Base-by-base conservation (phyloP, 2,113 vertebrate species). In the Acanthochromis polyacanthus region DNA sequence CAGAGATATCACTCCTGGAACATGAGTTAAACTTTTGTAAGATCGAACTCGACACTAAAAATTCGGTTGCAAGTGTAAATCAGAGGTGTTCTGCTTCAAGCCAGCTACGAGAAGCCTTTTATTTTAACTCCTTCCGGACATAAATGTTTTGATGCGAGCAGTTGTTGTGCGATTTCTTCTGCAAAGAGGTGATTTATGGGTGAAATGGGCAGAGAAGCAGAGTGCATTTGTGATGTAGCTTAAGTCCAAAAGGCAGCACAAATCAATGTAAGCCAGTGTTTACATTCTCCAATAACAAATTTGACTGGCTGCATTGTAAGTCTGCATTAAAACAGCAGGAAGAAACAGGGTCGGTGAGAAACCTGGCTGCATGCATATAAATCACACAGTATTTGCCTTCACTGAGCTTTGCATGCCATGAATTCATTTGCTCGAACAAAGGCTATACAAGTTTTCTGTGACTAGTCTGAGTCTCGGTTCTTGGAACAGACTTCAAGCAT, bases 371-470 rank as follows among this genome's bases (percentile, higher is more conserved):
- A 56, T 30, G 3, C 17, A 10, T 50, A 78, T 78, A 78, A 68
- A 71, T 76, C 32, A 70, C 55, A 60, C 12, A 17, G 48, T 32
- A 56, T 62, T 70, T 68, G 22, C 30, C 23, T 45, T 53, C 3
- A 38, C 43, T 25, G 23, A 85, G 64, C 25, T 64, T 64, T 61
- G 73, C 83, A 75, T 64, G 78, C 5, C 59, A 60, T 28, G 52
- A 66, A 77, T 79, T 83, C 15, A 81, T 83, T 53, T 59, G 59
- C 64, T 48, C 62, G 58, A 50, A 84, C 78, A 85, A 88, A 88
- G 79, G 45, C 74, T 57, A 32, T 58, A 30, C 53, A 75, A 38
- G 48, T 60, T 80, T 40, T 87, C 53, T 58, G 50, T 78, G 63
- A 78, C 78, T 71, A 72, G 58, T 63, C 14, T 38, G 51, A 32